Evolutionary conservation across 2,888 invertebrate species (phyloP).

Genomic region (Pachycephus smyrnensis): DNA sequence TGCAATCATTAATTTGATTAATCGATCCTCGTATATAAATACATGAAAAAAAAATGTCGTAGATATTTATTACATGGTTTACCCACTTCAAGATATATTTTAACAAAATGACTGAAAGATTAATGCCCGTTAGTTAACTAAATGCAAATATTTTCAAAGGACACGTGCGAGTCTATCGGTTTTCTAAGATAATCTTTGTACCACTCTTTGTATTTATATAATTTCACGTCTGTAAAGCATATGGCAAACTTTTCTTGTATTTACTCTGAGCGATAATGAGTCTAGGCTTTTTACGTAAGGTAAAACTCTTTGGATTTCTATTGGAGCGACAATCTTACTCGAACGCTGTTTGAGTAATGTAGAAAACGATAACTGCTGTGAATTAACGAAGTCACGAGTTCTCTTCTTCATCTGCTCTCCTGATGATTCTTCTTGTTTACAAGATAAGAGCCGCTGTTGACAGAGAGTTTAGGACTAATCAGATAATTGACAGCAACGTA

Average conservation of each 20-base stretch:
- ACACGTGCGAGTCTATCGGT: background rate
- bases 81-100: no score
- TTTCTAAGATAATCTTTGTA: background rate
- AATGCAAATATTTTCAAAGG: background rate
- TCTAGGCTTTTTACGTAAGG: background rate
- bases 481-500: background rate
- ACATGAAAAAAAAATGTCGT: no score
- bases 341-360: no score
- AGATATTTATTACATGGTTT: no score
- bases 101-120: background rate
- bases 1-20: background rate
- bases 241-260: background rate
- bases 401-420: background rate
- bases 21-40: no score
- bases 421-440: background rate
- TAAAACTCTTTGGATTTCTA: background rate
- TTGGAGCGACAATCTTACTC: background rate
- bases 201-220: background rate
- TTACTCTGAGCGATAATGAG: background rate
- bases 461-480: background rate
- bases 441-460: background rate
- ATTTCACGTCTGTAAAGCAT: background rate
- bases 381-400: background rate
- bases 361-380: no score
- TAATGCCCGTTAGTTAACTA: background rate